These are phyloP conservation scores for Drosophila lacertosa DNA, from an alignment of 1,140 invertebrate species.

Conservation along the genomic window DNA sequence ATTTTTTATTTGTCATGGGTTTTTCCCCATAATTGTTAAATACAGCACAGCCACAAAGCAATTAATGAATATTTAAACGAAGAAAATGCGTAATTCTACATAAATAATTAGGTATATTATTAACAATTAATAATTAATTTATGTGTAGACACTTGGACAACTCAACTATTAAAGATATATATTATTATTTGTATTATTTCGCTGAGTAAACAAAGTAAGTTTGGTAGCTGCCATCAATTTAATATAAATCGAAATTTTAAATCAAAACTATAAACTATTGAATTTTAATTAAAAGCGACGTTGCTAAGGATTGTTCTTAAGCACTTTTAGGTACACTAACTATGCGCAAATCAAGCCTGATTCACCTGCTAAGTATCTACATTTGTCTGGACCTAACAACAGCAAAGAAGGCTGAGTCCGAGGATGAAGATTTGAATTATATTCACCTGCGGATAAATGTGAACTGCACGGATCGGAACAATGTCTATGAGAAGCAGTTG, in stretches of 20 bases:
- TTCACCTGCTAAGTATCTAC: not conserved
- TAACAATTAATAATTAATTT: too few relatives aligned
- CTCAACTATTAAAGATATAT: too few relatives aligned
- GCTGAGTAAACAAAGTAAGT: not conserved
- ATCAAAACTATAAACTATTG: not conserved
- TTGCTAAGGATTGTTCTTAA: not conserved
- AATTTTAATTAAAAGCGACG: not conserved
- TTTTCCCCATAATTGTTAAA: too few relatives aligned
- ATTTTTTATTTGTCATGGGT: too few relatives aligned
- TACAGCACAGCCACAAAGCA: too few relatives aligned
- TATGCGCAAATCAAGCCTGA: not conserved
- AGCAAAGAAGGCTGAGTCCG: not conserved
- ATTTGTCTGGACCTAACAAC: not conserved
- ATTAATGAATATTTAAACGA: too few relatives aligned
- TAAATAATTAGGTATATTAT: too few relatives aligned
- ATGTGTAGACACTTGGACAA: not conserved
- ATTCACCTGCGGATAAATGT: conserved; percentile 65
- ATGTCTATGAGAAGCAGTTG: conserved; percentile 87
- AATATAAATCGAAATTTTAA: not conserved
- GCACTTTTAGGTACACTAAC: not conserved
- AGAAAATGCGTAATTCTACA: too few relatives aligned
- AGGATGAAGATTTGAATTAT: not conserved
- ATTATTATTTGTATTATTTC: not conserved
- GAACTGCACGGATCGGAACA: conserved; percentile 87
- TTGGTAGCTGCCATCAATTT: not conserved